Evolutionary conservation across 2,797 vertebrate genomes (phyloP).

Genomic region (Cercopithecus petaurista): DNA sequence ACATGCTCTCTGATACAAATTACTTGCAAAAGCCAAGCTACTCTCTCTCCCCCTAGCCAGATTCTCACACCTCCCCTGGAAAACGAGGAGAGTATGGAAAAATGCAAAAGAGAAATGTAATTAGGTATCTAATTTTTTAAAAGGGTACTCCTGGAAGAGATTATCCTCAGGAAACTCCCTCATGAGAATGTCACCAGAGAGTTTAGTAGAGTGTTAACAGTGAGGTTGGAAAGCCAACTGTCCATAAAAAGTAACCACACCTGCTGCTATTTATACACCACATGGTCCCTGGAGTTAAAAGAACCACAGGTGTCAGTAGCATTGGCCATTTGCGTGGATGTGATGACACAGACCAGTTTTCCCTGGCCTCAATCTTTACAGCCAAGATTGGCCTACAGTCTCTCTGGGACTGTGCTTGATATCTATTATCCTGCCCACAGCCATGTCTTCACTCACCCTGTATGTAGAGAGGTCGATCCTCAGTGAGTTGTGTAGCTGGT

Average conservation of each 20-base stretch:
- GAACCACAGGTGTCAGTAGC: neutral
- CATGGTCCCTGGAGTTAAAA: neutral
- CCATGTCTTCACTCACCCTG: slow-evolving; percentile 89
- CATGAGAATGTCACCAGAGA: neutral
- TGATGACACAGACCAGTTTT: neutral
- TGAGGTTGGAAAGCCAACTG: neutral
- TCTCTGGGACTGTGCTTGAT: neutral
- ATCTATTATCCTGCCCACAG: neutral
- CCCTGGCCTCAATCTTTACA: neutral
- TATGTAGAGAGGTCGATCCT: slow-evolving; percentile 98
- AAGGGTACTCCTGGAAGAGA: slow-evolving; percentile 37
- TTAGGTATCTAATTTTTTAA: slow-evolving; percentile 22
- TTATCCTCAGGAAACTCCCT: neutral
- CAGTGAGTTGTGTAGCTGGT: slow-evolving; percentile 98
- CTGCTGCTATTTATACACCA: neutral
- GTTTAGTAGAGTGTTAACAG: neutral
- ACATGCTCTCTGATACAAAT: neutral
- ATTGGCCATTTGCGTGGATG: neutral
- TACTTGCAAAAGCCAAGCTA: slow-evolving; percentile 37
- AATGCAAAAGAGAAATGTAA: slow-evolving; percentile 28
- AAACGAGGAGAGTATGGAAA: slow-evolving; percentile 25
- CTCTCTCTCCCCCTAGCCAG: neutral
- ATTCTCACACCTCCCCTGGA: neutral
- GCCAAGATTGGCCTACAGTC: neutral
- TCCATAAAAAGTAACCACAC: neutral